Evolutionary conservation across 1,140 invertebrate species (phyloP).

Genomic region (Caerostris darwini): DNA sequence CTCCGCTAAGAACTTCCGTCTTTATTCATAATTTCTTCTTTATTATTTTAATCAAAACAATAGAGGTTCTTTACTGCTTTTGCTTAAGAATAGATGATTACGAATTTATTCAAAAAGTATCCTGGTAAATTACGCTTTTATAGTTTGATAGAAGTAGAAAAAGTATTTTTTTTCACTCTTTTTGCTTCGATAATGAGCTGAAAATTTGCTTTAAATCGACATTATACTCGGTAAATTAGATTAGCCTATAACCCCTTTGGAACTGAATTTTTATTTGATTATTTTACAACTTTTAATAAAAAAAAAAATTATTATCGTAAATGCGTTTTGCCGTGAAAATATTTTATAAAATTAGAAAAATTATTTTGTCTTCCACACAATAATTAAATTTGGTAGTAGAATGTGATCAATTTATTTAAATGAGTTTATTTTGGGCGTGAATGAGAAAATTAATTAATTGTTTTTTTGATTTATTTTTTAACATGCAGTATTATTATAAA

Average conservation of each 20-base stretch:
- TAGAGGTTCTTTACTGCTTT: background rate
- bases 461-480: no score
- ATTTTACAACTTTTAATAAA: background rate
- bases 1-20: background rate
- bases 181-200: background rate
- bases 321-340: background rate
- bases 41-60: slow-evolving; percentile 52
- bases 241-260: background rate
- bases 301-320: background rate
- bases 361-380: no score
- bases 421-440: no score
- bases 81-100: background rate
- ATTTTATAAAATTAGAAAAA: background rate
- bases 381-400: no score
- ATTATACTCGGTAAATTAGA: background rate
- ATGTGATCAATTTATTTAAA: no score
- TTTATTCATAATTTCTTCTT: slow-evolving; percentile 25
- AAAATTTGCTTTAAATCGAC: slow-evolving; percentile 29
- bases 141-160: no score
- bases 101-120: slow-evolving; percentile 27
- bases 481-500: no score
- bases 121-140: no score
- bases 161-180: no score
- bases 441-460: no score
- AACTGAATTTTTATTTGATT: background rate